Conservation (phyloP, 2,113 vertebrate species). For the Petaurus breviceps region DNA sequence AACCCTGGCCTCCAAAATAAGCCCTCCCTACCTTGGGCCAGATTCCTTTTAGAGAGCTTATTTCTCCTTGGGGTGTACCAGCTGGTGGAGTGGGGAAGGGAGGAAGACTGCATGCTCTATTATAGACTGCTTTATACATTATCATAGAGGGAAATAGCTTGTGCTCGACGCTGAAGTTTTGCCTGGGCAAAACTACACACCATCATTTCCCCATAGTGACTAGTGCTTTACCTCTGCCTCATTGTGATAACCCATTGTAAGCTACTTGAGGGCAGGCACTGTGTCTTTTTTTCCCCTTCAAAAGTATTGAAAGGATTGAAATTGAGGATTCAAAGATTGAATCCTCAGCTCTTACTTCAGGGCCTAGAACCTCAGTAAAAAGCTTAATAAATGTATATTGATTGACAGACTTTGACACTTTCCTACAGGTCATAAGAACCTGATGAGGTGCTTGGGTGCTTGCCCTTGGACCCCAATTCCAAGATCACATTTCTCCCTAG, state of each 20-base stretch:
- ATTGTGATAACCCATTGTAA: background rate
- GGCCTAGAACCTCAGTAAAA: background rate
- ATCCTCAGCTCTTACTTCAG: background rate
- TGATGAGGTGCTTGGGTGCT: too few species aligned
- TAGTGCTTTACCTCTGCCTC: background rate
- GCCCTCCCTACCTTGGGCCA: conserved; percentile 2
- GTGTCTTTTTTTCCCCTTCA: fast-evolving
- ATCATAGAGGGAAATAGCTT: background rate
- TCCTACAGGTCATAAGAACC: too few species aligned
- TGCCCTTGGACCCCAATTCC: too few species aligned
- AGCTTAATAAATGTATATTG: background rate
- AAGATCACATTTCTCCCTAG: too few species aligned
- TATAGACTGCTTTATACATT: background rate
- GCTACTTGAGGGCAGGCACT: too few species aligned
- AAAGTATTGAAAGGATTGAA: too few species aligned
- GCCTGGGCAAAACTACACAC: background rate
- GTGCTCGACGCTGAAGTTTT: background rate
- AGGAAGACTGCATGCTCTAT: background rate
- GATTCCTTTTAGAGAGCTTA: background rate
- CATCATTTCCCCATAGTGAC: background rate
- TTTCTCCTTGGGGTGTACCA: background rate
- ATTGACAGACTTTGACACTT: background rate
- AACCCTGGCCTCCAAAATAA: background rate
- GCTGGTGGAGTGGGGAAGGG: background rate
- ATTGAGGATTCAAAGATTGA: too few species aligned